A percentile compares a stretch with the other conserved stretches of the same genome.
These are phyloP conservation scores for Loris lydekkerianus DNA, from an alignment of 2,797 vertebrate species.

Conservation along the genomic window DNA sequence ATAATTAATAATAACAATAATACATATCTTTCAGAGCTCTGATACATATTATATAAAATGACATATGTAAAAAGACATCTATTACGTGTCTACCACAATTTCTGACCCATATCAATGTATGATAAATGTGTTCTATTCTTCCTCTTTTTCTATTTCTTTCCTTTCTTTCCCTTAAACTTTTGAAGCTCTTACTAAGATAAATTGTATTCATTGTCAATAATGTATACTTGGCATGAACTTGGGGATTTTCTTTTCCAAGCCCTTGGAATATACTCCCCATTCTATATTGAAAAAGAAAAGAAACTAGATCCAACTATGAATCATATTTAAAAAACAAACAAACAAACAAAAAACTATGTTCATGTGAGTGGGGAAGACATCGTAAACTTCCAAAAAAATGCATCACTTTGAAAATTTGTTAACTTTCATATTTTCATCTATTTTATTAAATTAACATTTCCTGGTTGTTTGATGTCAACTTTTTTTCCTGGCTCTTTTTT, in stretches of 20 bases:
- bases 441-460: constrained; percentile 25
- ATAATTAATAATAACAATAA: not conserved
- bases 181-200: not conserved
- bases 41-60: not conserved
- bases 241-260: not conserved
- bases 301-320: not conserved
- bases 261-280: not conserved
- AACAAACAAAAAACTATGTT: not conserved
- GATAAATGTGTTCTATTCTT: not conserved
- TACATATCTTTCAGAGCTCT: not conserved
- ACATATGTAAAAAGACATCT: not conserved
- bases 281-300: not conserved
- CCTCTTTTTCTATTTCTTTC: not conserved
- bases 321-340: not conserved
- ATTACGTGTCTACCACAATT: not conserved
- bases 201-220: not conserved
- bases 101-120: not conserved
- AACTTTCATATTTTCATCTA: not conserved
- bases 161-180: not conserved
- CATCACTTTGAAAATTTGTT: constrained; percentile 20
- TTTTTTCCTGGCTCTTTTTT: not conserved
- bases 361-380: not conserved
- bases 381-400: not conserved
- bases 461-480: not conserved
- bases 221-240: not conserved